Percentiles rank a stretch among this genome's conserved stretches.
These are phyloP conservation scores for Probosciger aterrimus DNA, from an alignment of 2,113 vertebrate genomes.

Conservation along the genomic window DNA sequence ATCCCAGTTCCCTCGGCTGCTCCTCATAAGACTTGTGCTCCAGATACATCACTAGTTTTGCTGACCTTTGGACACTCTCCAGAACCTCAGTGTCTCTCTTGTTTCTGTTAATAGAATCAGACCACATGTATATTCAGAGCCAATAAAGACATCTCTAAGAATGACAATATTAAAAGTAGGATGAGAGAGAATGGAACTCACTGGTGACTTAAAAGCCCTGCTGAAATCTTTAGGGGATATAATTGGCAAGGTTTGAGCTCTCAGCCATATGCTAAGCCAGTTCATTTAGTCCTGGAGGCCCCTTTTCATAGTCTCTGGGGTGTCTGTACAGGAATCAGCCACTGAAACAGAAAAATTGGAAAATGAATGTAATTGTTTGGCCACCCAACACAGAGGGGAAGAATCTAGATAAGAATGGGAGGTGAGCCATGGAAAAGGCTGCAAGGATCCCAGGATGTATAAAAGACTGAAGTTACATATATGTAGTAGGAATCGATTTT, in stretches of 20 bases:
- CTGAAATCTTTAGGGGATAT: neutral
- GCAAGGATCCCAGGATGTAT: neutral
- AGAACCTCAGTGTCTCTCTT: neutral
- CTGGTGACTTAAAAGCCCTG: neutral
- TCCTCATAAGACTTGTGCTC: neutral
- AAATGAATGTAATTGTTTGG: neutral
- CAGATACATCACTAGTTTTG: neutral
- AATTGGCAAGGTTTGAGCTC: slow-evolving; percentile 4
- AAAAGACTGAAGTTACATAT: neutral
- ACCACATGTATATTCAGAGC: neutral
- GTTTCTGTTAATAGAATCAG: neutral
- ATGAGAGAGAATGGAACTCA: neutral
- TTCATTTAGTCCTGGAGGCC: neutral
- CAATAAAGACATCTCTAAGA: neutral
- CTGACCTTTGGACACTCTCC: neutral
- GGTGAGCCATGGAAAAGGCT: neutral
- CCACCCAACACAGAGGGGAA: neutral
- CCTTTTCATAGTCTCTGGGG: neutral
- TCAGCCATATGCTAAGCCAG: neutral
- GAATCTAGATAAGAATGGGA: neutral
- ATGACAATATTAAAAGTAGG: neutral
- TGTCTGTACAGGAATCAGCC: neutral
- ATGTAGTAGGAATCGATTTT: neutral
- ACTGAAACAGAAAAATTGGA: neutral
- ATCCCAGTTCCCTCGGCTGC: neutral